Base-by-base conservation (phyloP, 2,888 invertebrate genomes). In the Tipula confusa region DNA sequence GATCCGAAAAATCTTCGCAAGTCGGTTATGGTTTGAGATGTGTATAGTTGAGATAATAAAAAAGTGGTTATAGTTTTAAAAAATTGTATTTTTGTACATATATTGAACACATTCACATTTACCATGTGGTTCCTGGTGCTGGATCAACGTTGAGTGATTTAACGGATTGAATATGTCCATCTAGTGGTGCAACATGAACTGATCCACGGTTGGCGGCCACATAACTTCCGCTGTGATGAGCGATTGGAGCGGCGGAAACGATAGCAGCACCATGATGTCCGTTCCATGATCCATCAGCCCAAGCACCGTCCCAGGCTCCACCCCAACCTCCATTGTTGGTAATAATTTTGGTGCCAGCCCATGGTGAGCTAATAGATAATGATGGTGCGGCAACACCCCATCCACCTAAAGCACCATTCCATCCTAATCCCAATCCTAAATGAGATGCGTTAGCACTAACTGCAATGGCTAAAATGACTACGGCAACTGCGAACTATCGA, bases 51-150 rank as follows among this genome's bases (percentile, higher is more conserved):
- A 3, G 43, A 5, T 5, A 18, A 43, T 43, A 43, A 43, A 43
- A 15, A 6, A 0, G 5, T 43, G n/a, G n/a, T 6, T 15, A 38
- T 31, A 31, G 36, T 36, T 43, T 15, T 43, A 43, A 6, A 6
- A 43, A 43, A 43, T 43, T 15, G 15, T 15, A 43, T 36, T 9
- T 2, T 36, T 36, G 36, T 36, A 5, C 31, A 31, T 31, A 31
- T 31, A 31, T 38, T 38, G 13, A 13, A 38, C n/a, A 24, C n/a
- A n/a, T n/a, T n/a, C n/a, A n/a, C n/a, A 24, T 64, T 64, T 64
- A 64, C 64, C 64, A 64, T 64, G 64, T 64, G 64, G 64, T 64
- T 64, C 64, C 64, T 24, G 64, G 64, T 64, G 64, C 64, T 64
- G 64, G 64, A 64, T 64, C 64, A 24, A 64, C 64, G 7, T 64